phyloP scores from a whole-genome alignment of 1,140 invertebrate species.

The Druon quercuslanigerum region DNA sequence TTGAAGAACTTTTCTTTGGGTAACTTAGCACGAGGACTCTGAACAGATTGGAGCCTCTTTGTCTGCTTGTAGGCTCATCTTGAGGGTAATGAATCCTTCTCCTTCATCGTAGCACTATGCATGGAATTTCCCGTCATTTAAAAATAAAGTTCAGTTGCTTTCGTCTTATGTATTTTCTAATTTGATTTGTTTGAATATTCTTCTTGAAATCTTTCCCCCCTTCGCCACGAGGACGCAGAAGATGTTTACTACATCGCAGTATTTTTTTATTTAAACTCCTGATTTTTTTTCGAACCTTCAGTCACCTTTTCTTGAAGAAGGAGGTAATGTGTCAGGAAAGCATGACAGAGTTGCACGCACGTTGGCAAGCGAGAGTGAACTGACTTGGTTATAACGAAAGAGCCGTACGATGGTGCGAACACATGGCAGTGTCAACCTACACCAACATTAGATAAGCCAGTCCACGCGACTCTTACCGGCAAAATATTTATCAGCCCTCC shows the following conservation, averaged over 20 bases:
- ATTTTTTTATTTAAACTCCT: neutral
- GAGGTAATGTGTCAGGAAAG: slow-evolving; percentile 52
- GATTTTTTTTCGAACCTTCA: neutral
- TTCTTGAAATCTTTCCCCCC: neutral
- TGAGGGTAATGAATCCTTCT: slow-evolving; percentile 26
- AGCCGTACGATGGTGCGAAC: slow-evolving; percentile 52
- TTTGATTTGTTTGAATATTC: neutral
- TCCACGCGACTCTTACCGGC: slow-evolving; percentile 50
- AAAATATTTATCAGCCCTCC: slow-evolving; percentile 42
- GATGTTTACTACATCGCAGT: neutral
- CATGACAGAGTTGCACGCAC: slow-evolving; percentile 54
- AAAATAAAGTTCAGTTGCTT: neutral
- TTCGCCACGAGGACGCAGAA: slow-evolving; percentile 1
- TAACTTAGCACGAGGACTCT: slow-evolving; percentile 37
- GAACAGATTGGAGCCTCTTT: slow-evolving; percentile 14
- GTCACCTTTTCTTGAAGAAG: neutral
- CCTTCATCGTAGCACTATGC: slow-evolving; percentile 35
- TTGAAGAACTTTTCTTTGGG: slow-evolving; percentile 37
- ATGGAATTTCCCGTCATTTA: slow-evolving; percentile 14
- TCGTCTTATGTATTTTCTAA: neutral
- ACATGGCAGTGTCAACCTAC: slow-evolving; percentile 65
- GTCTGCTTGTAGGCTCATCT: slow-evolving; percentile 32
- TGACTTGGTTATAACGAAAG: slow-evolving; percentile 55
- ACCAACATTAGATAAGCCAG: slow-evolving; percentile 68
- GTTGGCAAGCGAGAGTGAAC: slow-evolving; percentile 68